Percentiles rank a stretch among this genome's conserved stretches.
phyloP scores from a whole-genome alignment of 2,113 vertebrate genomes.

The Heptranchias perlo region DNA sequence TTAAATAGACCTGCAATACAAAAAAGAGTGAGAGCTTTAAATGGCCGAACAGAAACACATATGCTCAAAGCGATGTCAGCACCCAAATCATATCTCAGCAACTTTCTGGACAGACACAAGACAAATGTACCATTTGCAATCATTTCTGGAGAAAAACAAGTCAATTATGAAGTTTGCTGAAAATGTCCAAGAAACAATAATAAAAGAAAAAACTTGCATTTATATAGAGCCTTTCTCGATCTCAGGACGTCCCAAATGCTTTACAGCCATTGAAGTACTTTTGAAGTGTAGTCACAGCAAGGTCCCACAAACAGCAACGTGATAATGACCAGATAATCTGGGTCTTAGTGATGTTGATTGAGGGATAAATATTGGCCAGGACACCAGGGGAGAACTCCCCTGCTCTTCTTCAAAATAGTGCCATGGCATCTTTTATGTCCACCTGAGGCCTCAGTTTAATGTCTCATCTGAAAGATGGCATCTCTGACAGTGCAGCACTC shows the following conservation, averaged over 20 bases:
- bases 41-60: background rate
- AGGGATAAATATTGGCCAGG: no score
- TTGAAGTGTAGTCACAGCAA: background rate
- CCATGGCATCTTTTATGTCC: no score
- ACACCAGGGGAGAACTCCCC: no score
- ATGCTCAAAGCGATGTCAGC: no score
- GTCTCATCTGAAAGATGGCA: background rate
- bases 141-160: background rate
- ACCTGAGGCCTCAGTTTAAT: no score
- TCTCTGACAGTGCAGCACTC: background rate
- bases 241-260: background rate
- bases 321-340: no score
- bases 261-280: background rate
- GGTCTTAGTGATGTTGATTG: no score
- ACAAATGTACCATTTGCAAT: background rate
- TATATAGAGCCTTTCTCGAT: background rate
- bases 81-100: no score
- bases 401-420: no score
- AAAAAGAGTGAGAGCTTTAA: background rate
- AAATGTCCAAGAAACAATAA: background rate
- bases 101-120: background rate
- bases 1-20: no score
- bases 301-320: no score
- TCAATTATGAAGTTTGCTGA: background rate
- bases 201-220: background rate